Conservation (phyloP, 2,113 vertebrate genomes). For the Reinhardtius hippoglossoides region DNA sequence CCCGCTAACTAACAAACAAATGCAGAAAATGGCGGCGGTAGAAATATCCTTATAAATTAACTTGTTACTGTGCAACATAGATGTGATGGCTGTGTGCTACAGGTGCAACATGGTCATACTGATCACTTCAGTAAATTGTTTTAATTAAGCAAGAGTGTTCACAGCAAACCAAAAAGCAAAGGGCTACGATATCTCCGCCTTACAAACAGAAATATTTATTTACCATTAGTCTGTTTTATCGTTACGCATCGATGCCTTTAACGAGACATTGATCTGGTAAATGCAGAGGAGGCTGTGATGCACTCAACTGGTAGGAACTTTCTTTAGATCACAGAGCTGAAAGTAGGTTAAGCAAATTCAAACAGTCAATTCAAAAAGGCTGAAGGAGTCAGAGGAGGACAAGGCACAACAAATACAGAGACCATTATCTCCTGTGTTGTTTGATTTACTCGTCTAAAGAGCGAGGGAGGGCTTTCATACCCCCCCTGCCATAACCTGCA, state of each 20-base stretch:
- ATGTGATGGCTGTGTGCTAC: too few species aligned
- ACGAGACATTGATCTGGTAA: not conserved
- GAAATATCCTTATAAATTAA: too few species aligned
- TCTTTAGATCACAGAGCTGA: not conserved
- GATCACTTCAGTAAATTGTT: too few species aligned
- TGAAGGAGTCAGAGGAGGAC: conserved; percentile 32
- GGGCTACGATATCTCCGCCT: not conserved
- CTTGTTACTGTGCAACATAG: too few species aligned
- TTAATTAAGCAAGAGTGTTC: not conserved
- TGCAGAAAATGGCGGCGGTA: too few species aligned
- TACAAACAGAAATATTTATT: too few species aligned
- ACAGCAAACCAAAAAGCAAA: too few species aligned
- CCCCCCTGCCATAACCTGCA: conserved; percentile 9
- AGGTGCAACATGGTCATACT: too few species aligned
- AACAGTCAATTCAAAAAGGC: conserved; percentile 21
- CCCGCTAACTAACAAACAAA: too few species aligned
- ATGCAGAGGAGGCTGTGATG: not conserved
- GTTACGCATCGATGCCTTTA: not conserved
- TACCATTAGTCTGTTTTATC: not conserved
- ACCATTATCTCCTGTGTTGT: not conserved
- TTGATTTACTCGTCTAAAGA: conserved; percentile 11
- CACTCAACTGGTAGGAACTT: conserved; percentile 8
- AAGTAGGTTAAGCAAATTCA: conserved; percentile 58
- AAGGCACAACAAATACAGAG: conserved; percentile 16
- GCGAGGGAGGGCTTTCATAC: not conserved